phyloP scores from a whole-genome alignment of 2,888 invertebrate species.

The Drosophila helvetica region DNA sequence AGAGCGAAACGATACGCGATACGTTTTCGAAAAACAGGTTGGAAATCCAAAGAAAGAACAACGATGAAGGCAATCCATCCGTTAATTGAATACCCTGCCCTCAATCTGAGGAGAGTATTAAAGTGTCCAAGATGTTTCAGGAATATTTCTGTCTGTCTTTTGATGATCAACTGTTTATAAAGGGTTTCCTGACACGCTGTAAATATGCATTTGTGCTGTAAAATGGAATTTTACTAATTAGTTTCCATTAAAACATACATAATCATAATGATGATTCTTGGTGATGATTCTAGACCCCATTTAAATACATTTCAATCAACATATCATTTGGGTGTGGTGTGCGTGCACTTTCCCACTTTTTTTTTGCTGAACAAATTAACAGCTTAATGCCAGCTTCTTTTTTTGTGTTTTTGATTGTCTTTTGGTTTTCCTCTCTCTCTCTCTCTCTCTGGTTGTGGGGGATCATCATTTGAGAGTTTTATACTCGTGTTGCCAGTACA shows the following conservation, averaged over 20 bases:
- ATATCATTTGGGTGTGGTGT: constrained; percentile 33
- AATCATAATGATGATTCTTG: too few species aligned
- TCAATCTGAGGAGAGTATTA: neutral
- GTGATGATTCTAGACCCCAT: neutral
- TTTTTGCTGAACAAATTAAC: constrained; percentile 53
- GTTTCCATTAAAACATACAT: too few species aligned
- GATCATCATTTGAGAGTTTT: constrained; percentile 21
- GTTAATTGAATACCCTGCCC: neutral
- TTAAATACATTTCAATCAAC: constrained; percentile 3
- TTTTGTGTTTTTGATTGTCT: constrained; percentile 21
- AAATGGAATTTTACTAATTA: too few species aligned
- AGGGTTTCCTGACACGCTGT: too few species aligned
- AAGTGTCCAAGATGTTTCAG: too few species aligned
- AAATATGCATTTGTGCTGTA: too few species aligned
- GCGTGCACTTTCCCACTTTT: constrained; percentile 5
- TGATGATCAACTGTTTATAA: too few species aligned
- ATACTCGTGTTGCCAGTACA: constrained; percentile 50
- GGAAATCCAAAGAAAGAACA: neutral
- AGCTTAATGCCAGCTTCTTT: constrained; percentile 58
- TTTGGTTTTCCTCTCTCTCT: constrained; percentile 24
- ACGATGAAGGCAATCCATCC: neutral
- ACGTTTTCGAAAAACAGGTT: constrained; percentile 10
- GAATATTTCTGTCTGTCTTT: too few species aligned
- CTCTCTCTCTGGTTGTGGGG: constrained; percentile 10
- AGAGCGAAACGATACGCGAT: constrained; percentile 15